A percentile compares a stretch with the other conserved stretches of the same genome.
Conservation (phyloP, 2,113 vertebrate species). For the Sula dactylatra region DNA sequence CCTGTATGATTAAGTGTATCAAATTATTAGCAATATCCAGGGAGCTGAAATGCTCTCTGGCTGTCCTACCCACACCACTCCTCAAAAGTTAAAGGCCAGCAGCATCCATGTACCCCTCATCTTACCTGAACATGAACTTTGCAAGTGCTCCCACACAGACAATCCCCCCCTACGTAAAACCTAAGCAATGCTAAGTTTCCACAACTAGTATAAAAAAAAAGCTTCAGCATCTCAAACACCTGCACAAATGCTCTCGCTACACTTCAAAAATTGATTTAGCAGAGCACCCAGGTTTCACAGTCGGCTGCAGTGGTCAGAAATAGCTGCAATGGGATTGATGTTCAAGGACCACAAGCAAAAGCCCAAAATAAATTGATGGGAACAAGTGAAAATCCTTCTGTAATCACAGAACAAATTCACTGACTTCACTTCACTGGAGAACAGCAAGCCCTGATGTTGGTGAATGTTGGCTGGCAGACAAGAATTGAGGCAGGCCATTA, state of each 20-base stretch:
- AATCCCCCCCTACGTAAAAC: neutral
- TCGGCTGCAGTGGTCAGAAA: neutral
- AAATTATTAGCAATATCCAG: neutral
- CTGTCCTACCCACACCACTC: neutral
- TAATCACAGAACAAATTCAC: neutral
- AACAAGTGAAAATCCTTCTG: conserved; percentile 6
- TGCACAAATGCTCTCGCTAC: neutral
- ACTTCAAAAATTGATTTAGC: neutral
- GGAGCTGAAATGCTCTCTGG: neutral
- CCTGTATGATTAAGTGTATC: neutral
- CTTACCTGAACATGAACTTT: neutral
- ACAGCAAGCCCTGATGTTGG: neutral
- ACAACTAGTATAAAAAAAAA: neutral
- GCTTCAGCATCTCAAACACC: neutral
- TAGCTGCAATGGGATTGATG: neutral
- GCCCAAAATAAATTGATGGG: neutral
- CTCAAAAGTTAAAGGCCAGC: neutral
- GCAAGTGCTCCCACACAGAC: neutral
- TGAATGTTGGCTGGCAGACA: neutral
- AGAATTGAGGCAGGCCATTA: neutral
- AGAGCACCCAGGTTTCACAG: neutral
- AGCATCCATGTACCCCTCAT: neutral
- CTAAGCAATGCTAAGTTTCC: neutral
- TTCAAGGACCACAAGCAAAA: neutral
- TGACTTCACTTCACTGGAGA: neutral